Conservation (phyloP, 2,113 vertebrate species). For the Nicator chloris region DNA sequence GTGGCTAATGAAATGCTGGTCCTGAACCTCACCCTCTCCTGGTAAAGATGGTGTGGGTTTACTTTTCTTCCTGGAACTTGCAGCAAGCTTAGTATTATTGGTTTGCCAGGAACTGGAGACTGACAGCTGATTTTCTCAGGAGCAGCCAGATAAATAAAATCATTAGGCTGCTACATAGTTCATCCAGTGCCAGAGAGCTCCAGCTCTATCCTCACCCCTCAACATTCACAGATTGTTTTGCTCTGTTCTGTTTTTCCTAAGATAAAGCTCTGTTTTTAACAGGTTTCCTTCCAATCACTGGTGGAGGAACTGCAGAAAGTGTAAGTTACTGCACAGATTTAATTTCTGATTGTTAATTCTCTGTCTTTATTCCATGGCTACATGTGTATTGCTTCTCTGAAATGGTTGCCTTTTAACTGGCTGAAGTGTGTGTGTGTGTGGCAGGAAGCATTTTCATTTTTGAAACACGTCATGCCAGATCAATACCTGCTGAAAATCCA, state of each 20-base stretch:
- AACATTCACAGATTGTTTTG: neutral
- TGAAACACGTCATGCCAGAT: neutral
- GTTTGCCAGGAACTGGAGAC: neutral
- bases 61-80: neutral
- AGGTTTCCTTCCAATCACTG: slow-evolving; percentile 82
- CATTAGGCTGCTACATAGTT: neutral
- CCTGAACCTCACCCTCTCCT: neutral
- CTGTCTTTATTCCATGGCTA: neutral
- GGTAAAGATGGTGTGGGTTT: neutral
- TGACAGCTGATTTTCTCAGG: neutral
- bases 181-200: neutral
- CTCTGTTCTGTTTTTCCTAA: neutral
- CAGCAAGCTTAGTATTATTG: neutral
- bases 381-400: neutral
- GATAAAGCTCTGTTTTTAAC: neutral
- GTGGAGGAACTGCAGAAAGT: slow-evolving; percentile 86
- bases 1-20: neutral
- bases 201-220: neutral
- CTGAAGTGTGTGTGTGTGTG: neutral
- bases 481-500: neutral
- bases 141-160: neutral
- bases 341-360: neutral
- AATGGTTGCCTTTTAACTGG: neutral
- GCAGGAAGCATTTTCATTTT: neutral
- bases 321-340: slow-evolving; percentile 76